Base-by-base conservation (phyloP, 2,888 invertebrate genomes). In the Hecatera dysodea region DNA sequence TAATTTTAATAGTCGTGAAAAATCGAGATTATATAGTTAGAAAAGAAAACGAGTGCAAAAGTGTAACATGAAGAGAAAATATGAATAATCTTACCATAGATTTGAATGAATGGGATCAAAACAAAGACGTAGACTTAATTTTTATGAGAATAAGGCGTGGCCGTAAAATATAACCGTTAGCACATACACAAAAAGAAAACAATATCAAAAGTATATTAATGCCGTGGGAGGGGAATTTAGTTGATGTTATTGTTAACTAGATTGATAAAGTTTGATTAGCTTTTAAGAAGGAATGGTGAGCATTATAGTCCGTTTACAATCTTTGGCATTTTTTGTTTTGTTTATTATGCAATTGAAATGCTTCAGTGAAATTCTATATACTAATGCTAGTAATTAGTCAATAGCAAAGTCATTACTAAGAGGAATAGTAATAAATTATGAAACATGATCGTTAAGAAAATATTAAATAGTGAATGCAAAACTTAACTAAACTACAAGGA, bases 181-280 rank as follows among this genome's bases (percentile, higher is more conserved):
- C 60, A 73, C 81, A 86, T 86, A 89, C 87, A 90, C 88, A 90
- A 90, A 83, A 90, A 89, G 42, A 80, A 81, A 66, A 84, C 78
- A 80, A 82, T 81, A 62, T 57, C 65, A 78, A 65, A 71, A 72
- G 87, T 88, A 89, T 88, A 91, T 91, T 91, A 82, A 84, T 83
- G 76, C 87, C 91, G 91, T 91, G 91, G 83, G 91, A 91, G 78
- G 48, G 82, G 79, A 86, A 76, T 84, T 80, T 75, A 82, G 81
- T 85, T 85, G 84, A 82, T 75, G 62, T 64, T 44, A 62, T 61
- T 67, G 46, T 67, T 62, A 55, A 70, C 72, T 57, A 80, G 53
- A 80, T 62, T 65, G 50, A 65, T 64, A 59, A 63, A 57, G 9
- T 55, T 57, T 70, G 24, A 62, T 52, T 46, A 36, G 17, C 12